A percentile compares a stretch with the other conserved stretches of the same genome.
phyloP scores from a whole-genome alignment of 2,888 invertebrate genomes.

The Vesta saturnalis region DNA sequence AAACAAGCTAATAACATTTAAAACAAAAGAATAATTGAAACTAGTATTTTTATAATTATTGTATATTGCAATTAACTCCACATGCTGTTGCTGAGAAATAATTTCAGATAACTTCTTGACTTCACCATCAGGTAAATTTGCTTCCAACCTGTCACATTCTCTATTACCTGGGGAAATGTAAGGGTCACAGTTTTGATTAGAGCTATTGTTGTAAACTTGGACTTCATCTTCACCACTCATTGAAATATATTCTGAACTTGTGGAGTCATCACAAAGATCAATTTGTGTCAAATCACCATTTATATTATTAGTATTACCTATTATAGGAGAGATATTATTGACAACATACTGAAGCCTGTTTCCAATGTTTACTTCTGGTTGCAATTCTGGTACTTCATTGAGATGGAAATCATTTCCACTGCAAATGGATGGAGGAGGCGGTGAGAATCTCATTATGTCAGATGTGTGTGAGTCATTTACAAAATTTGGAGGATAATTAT shows the following conservation, averaged over 20 bases:
- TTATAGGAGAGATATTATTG: too few relatives aligned
- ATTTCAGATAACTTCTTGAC: not conserved
- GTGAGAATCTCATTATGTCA: not conserved
- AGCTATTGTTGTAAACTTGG: not conserved
- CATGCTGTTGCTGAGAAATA: not conserved
- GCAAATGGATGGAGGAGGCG: too few relatives aligned
- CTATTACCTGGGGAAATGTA: not conserved
- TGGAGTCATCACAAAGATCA: not conserved
- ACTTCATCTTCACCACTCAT: not conserved
- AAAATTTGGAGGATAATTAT: not conserved
- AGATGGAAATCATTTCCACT: too few relatives aligned
- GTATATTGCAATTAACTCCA: not conserved
- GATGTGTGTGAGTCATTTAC: too few relatives aligned
- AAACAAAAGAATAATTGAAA: not conserved
- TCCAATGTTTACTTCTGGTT: too few relatives aligned
- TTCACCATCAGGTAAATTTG: not conserved
- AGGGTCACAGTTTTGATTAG: not conserved
- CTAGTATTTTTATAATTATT: not conserved
- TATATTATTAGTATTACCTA: too few relatives aligned
- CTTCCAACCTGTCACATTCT: not conserved
- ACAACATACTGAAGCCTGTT: too few relatives aligned
- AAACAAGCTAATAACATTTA: not conserved
- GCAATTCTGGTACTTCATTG: too few relatives aligned
- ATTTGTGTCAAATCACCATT: too few relatives aligned
- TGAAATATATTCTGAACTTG: not conserved